phyloP scores from a whole-genome alignment of 2,888 invertebrate species.

The Caenorhabditis imperialis region DNA sequence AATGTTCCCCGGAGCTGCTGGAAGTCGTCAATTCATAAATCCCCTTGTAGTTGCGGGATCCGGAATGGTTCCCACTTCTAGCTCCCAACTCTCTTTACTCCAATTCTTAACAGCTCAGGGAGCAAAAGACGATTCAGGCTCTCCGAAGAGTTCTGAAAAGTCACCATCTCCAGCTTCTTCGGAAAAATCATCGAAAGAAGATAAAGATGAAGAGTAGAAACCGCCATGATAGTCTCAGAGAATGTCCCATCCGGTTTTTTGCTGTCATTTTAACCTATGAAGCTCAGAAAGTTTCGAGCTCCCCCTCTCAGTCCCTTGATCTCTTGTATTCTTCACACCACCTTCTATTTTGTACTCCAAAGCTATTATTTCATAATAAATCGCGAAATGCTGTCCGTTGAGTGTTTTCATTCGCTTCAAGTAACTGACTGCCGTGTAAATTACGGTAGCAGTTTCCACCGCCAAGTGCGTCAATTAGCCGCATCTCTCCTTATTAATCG shows the following conservation, averaged over 20 bases:
- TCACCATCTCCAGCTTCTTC: conserved; percentile 21
- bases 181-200: conserved; percentile 26
- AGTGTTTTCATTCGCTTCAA: conserved; percentile 42
- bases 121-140: conserved; percentile 25
- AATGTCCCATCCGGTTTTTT: conserved; percentile 26
- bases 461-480: conserved; percentile 48
- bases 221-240: no score
- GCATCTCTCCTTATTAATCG: conserved; percentile 32
- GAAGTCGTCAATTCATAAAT: conserved; percentile 39
- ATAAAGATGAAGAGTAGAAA: conserved; percentile 23
- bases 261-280: neutral
- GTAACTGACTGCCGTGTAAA: conserved; percentile 31
- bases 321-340: neutral
- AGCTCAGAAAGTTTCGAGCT: neutral
- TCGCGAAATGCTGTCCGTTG: conserved; percentile 19
- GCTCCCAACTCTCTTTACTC: conserved; percentile 32
- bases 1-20: conserved; percentile 15
- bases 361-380: conserved; percentile 23
- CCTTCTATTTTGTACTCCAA: conserved; percentile 7
- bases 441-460: conserved; percentile 41
- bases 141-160: conserved; percentile 22
- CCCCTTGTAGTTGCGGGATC: conserved; percentile 26
- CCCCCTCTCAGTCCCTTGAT: neutral
- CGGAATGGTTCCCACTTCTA: conserved; percentile 12
- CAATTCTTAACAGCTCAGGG: conserved; percentile 43